phyloP scores from a whole-genome alignment of 2,113 vertebrate species.

The Mormyrus lacerda region DNA sequence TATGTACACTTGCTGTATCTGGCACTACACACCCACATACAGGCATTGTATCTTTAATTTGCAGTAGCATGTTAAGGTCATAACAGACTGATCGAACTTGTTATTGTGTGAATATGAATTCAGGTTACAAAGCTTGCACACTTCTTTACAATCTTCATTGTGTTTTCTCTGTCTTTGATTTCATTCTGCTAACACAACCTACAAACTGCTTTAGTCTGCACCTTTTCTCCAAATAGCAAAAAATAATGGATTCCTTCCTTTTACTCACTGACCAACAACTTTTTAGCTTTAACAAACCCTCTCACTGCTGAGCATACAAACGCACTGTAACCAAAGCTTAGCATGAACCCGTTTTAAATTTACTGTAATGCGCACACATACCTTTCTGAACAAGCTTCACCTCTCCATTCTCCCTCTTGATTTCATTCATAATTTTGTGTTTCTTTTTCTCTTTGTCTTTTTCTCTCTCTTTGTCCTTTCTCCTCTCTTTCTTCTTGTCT shows the following conservation, averaged over 20 bases:
- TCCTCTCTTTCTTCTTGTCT: conserved; percentile 38
- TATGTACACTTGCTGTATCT: neutral
- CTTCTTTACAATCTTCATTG: neutral
- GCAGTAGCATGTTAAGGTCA: neutral
- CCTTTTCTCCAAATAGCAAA: neutral
- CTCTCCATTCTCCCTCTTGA: conserved; percentile 21
- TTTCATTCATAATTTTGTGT: conserved; percentile 24
- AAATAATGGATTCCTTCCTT: neutral
- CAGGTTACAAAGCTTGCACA: neutral
- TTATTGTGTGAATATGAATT: neutral
- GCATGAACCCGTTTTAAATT: neutral
- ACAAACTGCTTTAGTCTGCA: neutral
- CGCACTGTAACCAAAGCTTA: neutral
- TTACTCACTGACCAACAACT: neutral
- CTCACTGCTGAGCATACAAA: neutral
- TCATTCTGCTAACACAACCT: neutral
- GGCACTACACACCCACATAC: neutral
- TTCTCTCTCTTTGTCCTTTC: conserved; percentile 41
- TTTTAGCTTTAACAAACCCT: neutral
- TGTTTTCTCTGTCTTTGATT: neutral
- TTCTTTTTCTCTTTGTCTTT: conserved; percentile 37
- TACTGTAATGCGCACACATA: neutral
- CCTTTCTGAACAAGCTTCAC: conserved; percentile 18
- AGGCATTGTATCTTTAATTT: neutral
- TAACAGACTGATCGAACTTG: neutral